These are phyloP conservation scores for Sebastes oblongus DNA, from an alignment of 2,797 vertebrate genomes.

Conservation along the genomic window DNA sequence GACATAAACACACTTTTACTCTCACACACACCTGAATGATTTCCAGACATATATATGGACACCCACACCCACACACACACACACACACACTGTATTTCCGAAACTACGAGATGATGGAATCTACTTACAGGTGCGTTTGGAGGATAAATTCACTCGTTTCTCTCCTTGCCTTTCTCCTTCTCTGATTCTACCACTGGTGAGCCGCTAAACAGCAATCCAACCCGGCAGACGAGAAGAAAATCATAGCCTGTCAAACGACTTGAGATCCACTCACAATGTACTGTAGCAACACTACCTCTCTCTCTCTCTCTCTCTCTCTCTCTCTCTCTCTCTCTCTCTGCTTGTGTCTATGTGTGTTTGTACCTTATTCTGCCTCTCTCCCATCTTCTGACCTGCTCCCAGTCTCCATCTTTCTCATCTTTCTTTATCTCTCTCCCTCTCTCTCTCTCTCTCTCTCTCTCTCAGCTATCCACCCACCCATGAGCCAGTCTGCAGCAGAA, in stretches of 20 bases:
- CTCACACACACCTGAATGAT: neutral
- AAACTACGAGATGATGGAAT: neutral
- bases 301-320: constrained; percentile 31
- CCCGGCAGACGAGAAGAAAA: constrained; percentile 37
- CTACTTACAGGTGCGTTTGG: constrained; percentile 51
- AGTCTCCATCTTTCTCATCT: constrained; percentile 40
- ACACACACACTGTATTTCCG: neutral
- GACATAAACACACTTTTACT: neutral
- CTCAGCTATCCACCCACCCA: constrained; percentile 40
- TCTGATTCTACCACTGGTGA: neutral
- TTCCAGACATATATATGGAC: neutral
- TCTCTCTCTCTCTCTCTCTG: constrained; percentile 3
- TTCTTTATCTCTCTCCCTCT: neutral
- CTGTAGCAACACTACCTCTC: constrained; percentile 23
- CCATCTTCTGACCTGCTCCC: constrained; percentile 53
- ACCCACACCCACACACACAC: neutral
- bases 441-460: neutral
- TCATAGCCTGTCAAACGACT: constrained; percentile 54
- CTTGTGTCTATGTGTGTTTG: neutral
- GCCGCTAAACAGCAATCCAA: neutral
- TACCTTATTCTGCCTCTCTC: constrained; percentile 22
- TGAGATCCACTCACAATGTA: constrained; percentile 44
- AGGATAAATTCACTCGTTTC: constrained; percentile 19
- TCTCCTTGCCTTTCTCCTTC: neutral
- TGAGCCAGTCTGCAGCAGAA: constrained; percentile 44